Evolutionary conservation across 2,888 invertebrate genomes (phyloP), one percentile per base, ranked within the genome.

Genomic region (Agrilus cyanescens): DNA sequence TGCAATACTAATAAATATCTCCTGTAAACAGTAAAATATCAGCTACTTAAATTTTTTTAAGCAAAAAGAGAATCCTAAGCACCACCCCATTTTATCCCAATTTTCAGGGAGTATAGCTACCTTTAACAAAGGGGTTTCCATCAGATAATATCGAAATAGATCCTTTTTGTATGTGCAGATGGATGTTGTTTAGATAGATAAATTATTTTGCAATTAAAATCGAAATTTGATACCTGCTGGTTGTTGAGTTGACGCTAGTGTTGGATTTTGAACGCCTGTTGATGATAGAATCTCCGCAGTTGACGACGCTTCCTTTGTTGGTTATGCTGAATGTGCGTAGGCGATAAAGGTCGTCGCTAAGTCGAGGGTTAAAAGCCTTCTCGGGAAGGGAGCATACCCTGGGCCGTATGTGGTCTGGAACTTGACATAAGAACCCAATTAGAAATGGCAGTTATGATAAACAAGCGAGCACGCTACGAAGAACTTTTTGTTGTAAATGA

Each of bases 221-320:
- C 7, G 15, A 4, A 36, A 15, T 8, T 16, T 16, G 67, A 68
- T 65, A 84, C 85, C 82, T 80, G 74, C 86, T 87, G 42, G 81
- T 80, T 30, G 84, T 85, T 29, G 86, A 82, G 63, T 89, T 87
- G 58, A 89, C 87, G 44, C 88, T 88, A 4, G 89, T 90, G 57
- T 90, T 90, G 51, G 87, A 87, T 33, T 86, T 75, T 44, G 88
- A 88, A 32, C 88, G 72, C 7, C 88, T 71, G 52, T 86, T 86
- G 62, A 88, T 86, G 56, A 90, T 86, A 43, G 86, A 86, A 68
- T 90, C 90, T 0, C 90, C 90, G 53, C 88, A 86, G 69, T 90
- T 90, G 51, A 90, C 85, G 25, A 90, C 85, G 12, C 83, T 81
- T 0, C 89, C 89, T 63, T 88, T 88, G 59, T 84, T 85, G 40